Evolutionary conservation across 2,888 invertebrate genomes (phyloP).

Genomic region (Patella caerulea): DNA sequence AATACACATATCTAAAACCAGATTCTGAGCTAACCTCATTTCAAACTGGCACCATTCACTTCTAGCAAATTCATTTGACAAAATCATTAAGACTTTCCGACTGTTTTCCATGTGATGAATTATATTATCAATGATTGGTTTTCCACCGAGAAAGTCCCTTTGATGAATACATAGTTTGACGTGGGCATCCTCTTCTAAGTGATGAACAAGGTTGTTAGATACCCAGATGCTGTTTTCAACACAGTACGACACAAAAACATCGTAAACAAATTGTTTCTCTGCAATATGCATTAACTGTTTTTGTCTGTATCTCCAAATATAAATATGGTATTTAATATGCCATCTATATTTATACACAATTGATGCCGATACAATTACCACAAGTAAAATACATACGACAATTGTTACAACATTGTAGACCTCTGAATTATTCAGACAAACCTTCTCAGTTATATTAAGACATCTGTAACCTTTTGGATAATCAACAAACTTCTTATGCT

Average conservation of each 20-base stretch:
- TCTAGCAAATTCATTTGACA: constrained; percentile 78
- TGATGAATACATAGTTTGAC: constrained; percentile 78
- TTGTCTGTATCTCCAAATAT: neutral
- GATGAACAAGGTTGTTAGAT: constrained; percentile 77
- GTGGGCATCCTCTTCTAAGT: constrained; percentile 75
- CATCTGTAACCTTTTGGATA: neutral
- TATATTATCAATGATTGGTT: constrained; percentile 81
- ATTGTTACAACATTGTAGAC: neutral
- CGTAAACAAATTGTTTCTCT: constrained; percentile 72
- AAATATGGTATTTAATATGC: neutral
- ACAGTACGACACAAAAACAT: constrained; percentile 81
- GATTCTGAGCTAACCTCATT: constrained; percentile 80
- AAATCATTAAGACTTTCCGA: constrained; percentile 77
- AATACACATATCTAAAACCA: constrained; percentile 72
- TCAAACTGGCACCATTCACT: constrained; percentile 84
- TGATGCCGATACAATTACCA: neutral
- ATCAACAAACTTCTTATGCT: constrained; percentile 1
- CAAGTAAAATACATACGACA: neutral
- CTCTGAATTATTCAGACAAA: neutral
- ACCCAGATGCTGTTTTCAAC: constrained; percentile 80
- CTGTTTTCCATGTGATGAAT: constrained; percentile 81
- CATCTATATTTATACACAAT: neutral
- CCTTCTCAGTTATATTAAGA: neutral
- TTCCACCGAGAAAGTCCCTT: constrained; percentile 81
- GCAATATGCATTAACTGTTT: constrained; percentile 72